A percentile compares a stretch with the other conserved stretches of the same genome.
Evolutionary conservation across 1,140 invertebrate genomes (phyloP).

Genomic region (Tachypleus tridentatus): DNA sequence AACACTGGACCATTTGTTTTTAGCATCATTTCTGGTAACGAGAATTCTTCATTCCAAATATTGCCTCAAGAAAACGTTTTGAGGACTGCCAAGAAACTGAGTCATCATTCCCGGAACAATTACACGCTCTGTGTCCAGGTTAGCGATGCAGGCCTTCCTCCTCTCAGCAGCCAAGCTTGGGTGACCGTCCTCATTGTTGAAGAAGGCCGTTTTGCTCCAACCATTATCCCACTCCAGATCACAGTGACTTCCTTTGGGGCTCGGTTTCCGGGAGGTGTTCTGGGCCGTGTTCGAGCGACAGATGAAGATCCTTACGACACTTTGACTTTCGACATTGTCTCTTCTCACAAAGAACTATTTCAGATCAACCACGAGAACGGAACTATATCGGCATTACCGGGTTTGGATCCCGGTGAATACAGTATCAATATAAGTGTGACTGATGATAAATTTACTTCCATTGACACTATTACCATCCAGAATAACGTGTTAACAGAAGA

Average conservation of each 20-base stretch:
- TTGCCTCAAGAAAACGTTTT: slow-evolving; percentile 67
- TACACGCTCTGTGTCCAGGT: slow-evolving; percentile 77
- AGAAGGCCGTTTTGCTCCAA: slow-evolving; percentile 85
- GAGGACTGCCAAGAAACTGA: slow-evolving; percentile 72
- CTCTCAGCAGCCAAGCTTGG: slow-evolving; percentile 75
- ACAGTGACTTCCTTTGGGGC: slow-evolving; percentile 79
- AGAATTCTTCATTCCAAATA: slow-evolving; percentile 68
- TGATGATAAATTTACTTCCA: slow-evolving; percentile 42
- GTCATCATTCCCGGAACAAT: slow-evolving; percentile 65
- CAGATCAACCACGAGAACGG: slow-evolving; percentile 65
- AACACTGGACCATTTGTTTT: slow-evolving; percentile 85
- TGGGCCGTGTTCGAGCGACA: slow-evolving; percentile 73
- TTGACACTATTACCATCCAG: slow-evolving; percentile 32
- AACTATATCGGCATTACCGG: slow-evolving; percentile 59
- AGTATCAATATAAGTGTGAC: slow-evolving; percentile 61
- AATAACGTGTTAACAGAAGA: slow-evolving; percentile 68
- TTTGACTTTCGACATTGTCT: slow-evolving; percentile 56
- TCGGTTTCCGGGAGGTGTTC: slow-evolving; percentile 75
- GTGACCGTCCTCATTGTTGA: slow-evolving; percentile 75
- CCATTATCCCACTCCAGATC: slow-evolving; percentile 73
- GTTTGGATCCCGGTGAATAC: slow-evolving; percentile 77
- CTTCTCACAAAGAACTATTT: slow-evolving; percentile 50
- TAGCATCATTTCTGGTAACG: slow-evolving; percentile 71
- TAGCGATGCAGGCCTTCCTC: slow-evolving; percentile 86
- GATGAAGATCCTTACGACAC: slow-evolving; percentile 89